Percentiles rank a stretch among this genome's conserved stretches.
These are phyloP conservation scores for Latheticus oryzae DNA, from an alignment of 2,888 invertebrate genomes.

Conservation along the genomic window DNA sequence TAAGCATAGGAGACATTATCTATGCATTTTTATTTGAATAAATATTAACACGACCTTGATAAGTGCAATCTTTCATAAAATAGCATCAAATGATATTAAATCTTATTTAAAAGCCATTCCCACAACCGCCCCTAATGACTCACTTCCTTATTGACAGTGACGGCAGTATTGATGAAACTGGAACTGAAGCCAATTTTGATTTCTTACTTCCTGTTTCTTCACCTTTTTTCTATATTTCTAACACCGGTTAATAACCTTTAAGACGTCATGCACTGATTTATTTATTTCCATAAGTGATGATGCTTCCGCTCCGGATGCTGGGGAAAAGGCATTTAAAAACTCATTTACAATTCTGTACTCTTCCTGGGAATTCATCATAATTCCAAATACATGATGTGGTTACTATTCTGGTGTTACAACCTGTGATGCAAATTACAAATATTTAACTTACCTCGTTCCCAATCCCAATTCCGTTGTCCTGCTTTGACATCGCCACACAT, in stretches of 20 bases:
- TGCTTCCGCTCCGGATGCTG: too few relatives aligned
- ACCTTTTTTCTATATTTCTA: slow-evolving; percentile 15
- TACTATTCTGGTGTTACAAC: too few relatives aligned
- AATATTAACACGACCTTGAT: slow-evolving; percentile 13
- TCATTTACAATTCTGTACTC: too few relatives aligned
- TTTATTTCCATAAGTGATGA: slow-evolving; percentile 24
- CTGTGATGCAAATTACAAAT: too few relatives aligned
- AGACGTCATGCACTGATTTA: slow-evolving; percentile 29
- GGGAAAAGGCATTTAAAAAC: too few relatives aligned
- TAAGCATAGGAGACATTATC: too few relatives aligned
- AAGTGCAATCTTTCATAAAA: background rate
- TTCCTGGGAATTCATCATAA: too few relatives aligned
- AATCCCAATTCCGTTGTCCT: too few relatives aligned
- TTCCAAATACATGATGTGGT: too few relatives aligned
- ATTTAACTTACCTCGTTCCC: too few relatives aligned
- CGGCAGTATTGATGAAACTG: slow-evolving; percentile 25
- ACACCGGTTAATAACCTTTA: slow-evolving; percentile 26
- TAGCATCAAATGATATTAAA: slow-evolving; percentile 1
- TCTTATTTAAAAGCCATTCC: slow-evolving; percentile 7
- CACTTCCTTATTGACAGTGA: slow-evolving; percentile 49
- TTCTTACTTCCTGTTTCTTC: too few relatives aligned
- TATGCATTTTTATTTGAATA: slow-evolving; percentile 2
- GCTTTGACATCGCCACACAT: too few relatives aligned
- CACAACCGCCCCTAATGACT: slow-evolving; percentile 48
- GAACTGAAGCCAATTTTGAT: slow-evolving; percentile 8